These are phyloP conservation scores for Papilio glaucus DNA, from an alignment of 1,140 invertebrate species.

Conservation along the genomic window DNA sequence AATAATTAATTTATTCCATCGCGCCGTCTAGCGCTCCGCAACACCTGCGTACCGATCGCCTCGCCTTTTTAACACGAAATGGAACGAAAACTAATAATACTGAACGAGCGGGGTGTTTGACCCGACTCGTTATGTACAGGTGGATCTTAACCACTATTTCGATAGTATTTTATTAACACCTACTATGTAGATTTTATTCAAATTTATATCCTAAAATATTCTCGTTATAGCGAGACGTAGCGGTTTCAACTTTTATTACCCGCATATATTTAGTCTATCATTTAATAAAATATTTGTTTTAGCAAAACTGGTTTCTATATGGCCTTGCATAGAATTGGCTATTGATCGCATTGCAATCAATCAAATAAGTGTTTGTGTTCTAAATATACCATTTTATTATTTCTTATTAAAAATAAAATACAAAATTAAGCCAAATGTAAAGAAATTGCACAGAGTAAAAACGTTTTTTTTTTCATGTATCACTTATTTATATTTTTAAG, in stretches of 20 bases:
- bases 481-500: background rate
- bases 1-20: slow-evolving; percentile 28
- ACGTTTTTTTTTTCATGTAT: background rate
- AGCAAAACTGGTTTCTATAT: background rate
- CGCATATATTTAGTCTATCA: background rate
- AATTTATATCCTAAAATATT: slow-evolving; percentile 25
- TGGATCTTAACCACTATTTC: slow-evolving; percentile 9
- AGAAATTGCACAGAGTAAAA: background rate
- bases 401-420: background rate
- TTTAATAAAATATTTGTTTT: slow-evolving; percentile 2
- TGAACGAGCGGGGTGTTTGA: slow-evolving; percentile 24
- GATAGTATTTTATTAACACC: background rate
- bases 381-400: background rate
- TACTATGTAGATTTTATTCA: slow-evolving; percentile 33
- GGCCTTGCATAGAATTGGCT: background rate
- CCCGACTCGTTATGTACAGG: slow-evolving; percentile 26
- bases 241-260: slow-evolving; percentile 1
- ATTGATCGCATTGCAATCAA: background rate
- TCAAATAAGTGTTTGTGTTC: slow-evolving; percentile 9
- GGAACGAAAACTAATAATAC: slow-evolving; percentile 35
- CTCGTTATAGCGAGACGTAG: background rate
- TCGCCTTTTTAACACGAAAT: slow-evolving; percentile 29
- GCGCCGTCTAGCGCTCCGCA: slow-evolving; percentile 24
- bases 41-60: slow-evolving; percentile 27
- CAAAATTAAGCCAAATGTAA: background rate